Base-by-base conservation (phyloP, 2,888 invertebrate genomes). In the Eupithecia exiguata region DNA sequence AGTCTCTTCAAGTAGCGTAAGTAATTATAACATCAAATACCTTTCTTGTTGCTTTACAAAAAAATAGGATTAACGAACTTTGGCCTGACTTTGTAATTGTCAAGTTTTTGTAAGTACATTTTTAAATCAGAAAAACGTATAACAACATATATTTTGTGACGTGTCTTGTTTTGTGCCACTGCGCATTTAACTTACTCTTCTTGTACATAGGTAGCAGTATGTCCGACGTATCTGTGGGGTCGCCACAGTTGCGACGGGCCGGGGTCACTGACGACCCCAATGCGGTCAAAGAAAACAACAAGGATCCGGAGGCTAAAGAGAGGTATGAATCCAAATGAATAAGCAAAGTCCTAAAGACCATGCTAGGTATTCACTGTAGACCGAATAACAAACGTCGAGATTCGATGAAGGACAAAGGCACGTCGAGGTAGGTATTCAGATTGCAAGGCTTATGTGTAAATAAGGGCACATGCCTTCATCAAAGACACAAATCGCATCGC, bases 171-270 rank as follows among this genome's bases (percentile, higher is more conserved):
- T 58, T 58, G 25, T 25, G 25, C 25, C 5, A 25, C 1, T 58
- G 12, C 14, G 12, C 53, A 10, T 53, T 3, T 53, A 21, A 53
- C 49, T 53, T 53, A 53, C 49, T 53, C 10, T 58, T 58, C 5
- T 58, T 58, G 25, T 58, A 58, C 14, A 25, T 84, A 97, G 97
- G 97, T 0, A 97, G 97, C 88, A 97, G 97, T 86, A 93, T 96
- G 77, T 97, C 97, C 74, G 97, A 97, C 84, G 91, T 97, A 79
- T 97, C 97, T 0, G 95, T 96, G 69, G 95, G 95, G 0, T 96
- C 96, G 38, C 96, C 97, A 0, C 94, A 95, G 58, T 93, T 96
- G 82, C 85, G 90, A 0, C 90, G 92, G 38, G 91, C 78, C 4
- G 80, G 77, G 9, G 91, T 95, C n/a, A 89, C 95, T 1, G 94